Conservation (phyloP, 1,140 invertebrate species). For the Melitaea cinxia region DNA sequence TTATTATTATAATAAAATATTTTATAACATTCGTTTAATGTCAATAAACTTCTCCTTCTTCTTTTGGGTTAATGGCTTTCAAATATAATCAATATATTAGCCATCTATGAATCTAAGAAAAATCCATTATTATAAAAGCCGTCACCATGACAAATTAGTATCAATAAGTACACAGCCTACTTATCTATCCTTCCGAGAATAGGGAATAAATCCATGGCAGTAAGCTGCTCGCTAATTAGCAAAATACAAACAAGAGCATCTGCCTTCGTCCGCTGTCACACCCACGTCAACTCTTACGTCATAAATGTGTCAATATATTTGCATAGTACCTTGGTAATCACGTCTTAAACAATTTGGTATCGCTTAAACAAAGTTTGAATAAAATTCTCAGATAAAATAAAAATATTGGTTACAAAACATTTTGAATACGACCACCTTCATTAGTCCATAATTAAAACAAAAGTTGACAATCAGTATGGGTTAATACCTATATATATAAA, state of each 20-base stretch:
- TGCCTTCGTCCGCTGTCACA: slow-evolving; percentile 18
- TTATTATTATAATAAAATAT: no score
- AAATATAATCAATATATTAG: no score
- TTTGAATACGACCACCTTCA: no score
- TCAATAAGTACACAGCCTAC: slow-evolving; percentile 8
- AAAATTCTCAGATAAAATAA: background rate
- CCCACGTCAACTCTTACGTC: slow-evolving; percentile 7
- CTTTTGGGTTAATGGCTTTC: no score
- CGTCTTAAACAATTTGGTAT: background rate
- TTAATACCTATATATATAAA: no score
- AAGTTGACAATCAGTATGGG: no score
- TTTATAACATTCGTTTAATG: no score
- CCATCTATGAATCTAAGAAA: no score
- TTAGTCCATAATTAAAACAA: no score
- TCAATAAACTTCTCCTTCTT: no score
- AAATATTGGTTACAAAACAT: no score
- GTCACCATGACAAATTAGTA: background rate
- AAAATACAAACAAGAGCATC: slow-evolving; percentile 14
- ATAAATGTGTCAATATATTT: background rate
- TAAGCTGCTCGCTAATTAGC: slow-evolving; percentile 19
- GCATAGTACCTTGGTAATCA: background rate
- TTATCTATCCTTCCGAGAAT: slow-evolving; percentile 8
- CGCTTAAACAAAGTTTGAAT: background rate
- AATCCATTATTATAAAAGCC: no score
- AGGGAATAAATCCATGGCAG: slow-evolving; percentile 11